Base-by-base conservation (phyloP, 2,888 invertebrate genomes). In the Molorchus minor region DNA sequence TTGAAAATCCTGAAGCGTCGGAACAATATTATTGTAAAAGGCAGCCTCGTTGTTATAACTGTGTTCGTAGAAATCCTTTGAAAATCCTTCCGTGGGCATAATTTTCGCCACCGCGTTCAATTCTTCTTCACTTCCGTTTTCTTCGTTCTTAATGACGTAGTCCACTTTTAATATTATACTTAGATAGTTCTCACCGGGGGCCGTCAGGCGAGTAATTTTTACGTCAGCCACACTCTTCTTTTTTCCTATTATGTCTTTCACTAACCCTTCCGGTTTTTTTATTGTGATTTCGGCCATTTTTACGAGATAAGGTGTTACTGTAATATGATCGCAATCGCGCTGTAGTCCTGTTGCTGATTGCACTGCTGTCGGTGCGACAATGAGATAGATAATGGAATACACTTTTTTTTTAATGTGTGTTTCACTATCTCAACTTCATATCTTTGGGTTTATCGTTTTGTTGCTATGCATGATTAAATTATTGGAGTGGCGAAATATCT, bases 1-100 rank as follows among this genome's bases (percentile, higher is more conserved):
- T 55, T 84, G 82, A 5, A 85, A 56, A 19, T 77, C 65, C 3
- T 75, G 70, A 20, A 84, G 77, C 10, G 75, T 71, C 0, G 84
- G 83, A 1, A 81, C 65, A 15, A 85, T 67, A 5, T 77, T 74
- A 21, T 79, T 69, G 61, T 85, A 86, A 40, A 84, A 78, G 7
- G 80, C 78, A 53, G 81, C 81, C 71, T 86, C 86, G 3, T 84
- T 82, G 1, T 75, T 71, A 58, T 84, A 84, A 0, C 84, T 83
- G 1, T 78, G 75, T 53, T 81, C 76, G 3, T 82, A 82, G 52
- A 82, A 77, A 65, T 84, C 85, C 1, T 84, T 65, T 15, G 59
- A 49, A 3, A 43, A 13, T 36, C 65, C 61, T 0, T 43, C 47
- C 2, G 29, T 43, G 16, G 69, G 69, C 17, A 62, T 51, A 2